Base-by-base conservation (phyloP, 2,888 invertebrate genomes). In the Lordiphosa andalusiaca region DNA sequence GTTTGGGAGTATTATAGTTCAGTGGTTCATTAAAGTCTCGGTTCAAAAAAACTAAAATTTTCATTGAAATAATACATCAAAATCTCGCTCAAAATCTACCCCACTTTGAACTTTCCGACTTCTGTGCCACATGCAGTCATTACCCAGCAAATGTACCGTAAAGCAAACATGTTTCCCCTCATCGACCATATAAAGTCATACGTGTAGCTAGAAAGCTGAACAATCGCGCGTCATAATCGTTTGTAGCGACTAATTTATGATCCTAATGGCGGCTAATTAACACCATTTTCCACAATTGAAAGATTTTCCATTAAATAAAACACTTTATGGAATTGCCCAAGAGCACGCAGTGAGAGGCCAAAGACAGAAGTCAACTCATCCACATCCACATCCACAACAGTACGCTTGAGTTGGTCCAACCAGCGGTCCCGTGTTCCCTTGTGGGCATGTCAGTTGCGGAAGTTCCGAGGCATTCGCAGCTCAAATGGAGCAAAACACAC, bases 271-370 rank as follows among this genome's bases (percentile, higher is more conserved):
- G 67, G 67, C 84, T 83, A 84, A 83, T 83, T 83, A 84, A 82
- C 83, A 83, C 83, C 74, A 73, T 84, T 82, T 80, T 84, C 83
- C 73, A 76, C 84, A 78, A 83, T 83, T 83, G 84, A 84, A 84
- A 82, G 82, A 84, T 84, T 83, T 83, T 84, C 76, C 78, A 83
- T 83, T 84, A 84, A 84, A 84, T 83, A 75, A 84, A 83, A 82
- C 83, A 83, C 84, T 83, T 81, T 76, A 78, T 83, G 80, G 83
- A 78, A 81, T 84, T 71, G 80, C 83, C 74, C 64, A 68, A 67
- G 69, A 68, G 62, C 80, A 81, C 80, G 80, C 83, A 83, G 74
- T 41, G 25, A 37, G 41, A 25, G n/a, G n/a, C 35, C 42, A 38
- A 53, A 65, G 64, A 49, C 39, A 52, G 63, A 51, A 69, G 60